Evolutionary conservation across 2,797 vertebrate species (phyloP).

Genomic region (Enteromius treurensis): DNA sequence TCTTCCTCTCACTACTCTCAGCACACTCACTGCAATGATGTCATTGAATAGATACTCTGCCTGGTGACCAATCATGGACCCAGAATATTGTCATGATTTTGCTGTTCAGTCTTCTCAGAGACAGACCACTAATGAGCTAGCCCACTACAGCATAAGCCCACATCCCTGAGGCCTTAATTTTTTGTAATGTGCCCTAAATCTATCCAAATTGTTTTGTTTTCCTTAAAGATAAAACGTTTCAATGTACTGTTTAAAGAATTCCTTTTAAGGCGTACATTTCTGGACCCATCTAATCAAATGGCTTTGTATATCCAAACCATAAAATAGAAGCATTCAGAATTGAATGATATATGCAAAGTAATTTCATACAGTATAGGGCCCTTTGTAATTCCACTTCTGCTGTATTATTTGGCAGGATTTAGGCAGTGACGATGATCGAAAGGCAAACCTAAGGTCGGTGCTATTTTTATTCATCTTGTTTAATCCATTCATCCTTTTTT

Average conservation of each 20-base stretch:
- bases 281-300: background rate
- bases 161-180: background rate
- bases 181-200: constrained; percentile 26
- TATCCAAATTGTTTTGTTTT: constrained; percentile 17
- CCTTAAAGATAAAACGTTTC: background rate
- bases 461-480: constrained; percentile 13
- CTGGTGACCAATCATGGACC: constrained; percentile 50
- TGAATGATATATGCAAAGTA: background rate
- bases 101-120: constrained; percentile 21
- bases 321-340: background rate
- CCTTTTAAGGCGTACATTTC: background rate
- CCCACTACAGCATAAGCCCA: background rate
- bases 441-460: constrained; percentile 89
- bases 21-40: constrained; percentile 55
- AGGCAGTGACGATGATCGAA: constrained; percentile 93
- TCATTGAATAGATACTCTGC: constrained; percentile 54
- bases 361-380: background rate
- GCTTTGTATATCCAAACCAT: background rate
- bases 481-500: background rate
- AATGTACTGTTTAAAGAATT: background rate
- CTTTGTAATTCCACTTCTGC: background rate
- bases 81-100: constrained; percentile 36
- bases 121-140: constrained; percentile 16
- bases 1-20: constrained; percentile 17
- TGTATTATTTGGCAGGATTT: constrained; percentile 82